Conservation (phyloP, 2,888 invertebrate genomes). For the Rugalucina vietnamica region DNA sequence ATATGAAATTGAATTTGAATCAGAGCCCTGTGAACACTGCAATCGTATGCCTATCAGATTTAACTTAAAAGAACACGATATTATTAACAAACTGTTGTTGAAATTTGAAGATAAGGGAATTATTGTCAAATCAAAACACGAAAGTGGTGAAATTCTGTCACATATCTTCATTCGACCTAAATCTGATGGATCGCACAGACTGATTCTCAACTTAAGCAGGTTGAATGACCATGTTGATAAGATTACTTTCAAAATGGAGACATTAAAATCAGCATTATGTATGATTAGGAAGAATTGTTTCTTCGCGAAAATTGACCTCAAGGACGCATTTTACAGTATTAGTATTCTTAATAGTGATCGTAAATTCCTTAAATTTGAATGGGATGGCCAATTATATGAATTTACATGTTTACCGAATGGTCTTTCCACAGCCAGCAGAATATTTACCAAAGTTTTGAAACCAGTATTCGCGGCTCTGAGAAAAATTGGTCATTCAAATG, state of each 20-base stretch:
- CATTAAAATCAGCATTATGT: conserved; percentile 35
- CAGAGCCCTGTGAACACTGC: neutral
- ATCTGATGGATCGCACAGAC: conserved; percentile 37
- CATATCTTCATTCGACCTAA: conserved; percentile 45
- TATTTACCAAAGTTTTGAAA: conserved; percentile 64
- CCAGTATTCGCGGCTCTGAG: conserved; percentile 46
- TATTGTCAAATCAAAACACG: neutral
- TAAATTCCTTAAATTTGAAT: conserved; percentile 50
- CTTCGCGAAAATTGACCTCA: conserved; percentile 51
- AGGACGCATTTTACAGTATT: conserved; percentile 55
- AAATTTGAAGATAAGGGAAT: conserved; percentile 5
- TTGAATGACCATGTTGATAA: conserved; percentile 43
- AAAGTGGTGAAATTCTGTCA: conserved; percentile 24
- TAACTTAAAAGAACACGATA: neutral
- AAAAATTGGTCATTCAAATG: neutral
- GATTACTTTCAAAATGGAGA: conserved; percentile 62
- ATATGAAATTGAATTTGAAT: conserved; percentile 8
- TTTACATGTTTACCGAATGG: conserved; percentile 51
- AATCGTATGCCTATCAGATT: neutral
- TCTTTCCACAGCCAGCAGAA: conserved; percentile 44
- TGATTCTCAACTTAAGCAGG: conserved; percentile 50
- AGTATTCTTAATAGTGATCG: conserved; percentile 13
- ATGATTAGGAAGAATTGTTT: conserved; percentile 44
- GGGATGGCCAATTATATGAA: conserved; percentile 30
- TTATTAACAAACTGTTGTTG: neutral